Conservation (phyloP, 2,888 invertebrate genomes). For the Tipula helvola region DNA sequence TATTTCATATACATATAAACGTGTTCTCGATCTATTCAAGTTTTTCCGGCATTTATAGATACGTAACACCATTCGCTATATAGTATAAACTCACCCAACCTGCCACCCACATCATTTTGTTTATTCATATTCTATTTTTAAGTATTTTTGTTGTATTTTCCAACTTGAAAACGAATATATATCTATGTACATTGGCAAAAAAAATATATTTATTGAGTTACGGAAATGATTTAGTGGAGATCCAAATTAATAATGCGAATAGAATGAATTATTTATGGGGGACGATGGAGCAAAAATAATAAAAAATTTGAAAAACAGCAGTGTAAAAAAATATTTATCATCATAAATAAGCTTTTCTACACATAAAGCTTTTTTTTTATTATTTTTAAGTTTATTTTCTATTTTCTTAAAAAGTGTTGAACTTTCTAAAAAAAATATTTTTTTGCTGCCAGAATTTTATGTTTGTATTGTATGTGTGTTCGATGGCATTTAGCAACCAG, state of each 20-base stretch:
- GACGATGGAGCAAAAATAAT: not conserved
- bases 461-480: not conserved
- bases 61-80: not conserved
- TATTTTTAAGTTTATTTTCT: not conserved
- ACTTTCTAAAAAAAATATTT: not conserved
- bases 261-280: constrained; percentile 7
- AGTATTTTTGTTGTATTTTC: not conserved
- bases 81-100: not conserved
- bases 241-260: constrained; percentile 10
- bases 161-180: not conserved
- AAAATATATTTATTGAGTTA: constrained; percentile 4
- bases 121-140: not conserved
- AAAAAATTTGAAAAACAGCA: not conserved
- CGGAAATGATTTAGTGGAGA: constrained; percentile 9
- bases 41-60: not conserved
- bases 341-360: not conserved
- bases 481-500: not conserved
- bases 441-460: not conserved
- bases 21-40: not conserved
- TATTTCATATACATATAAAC: not conserved
- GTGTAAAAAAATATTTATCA: not conserved
- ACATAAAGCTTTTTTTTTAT: not conserved
- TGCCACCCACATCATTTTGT: not conserved
- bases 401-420: not conserved
- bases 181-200: not conserved